Base-by-base conservation (phyloP, 2,888 invertebrate species). In the Melieria omissa region DNA sequence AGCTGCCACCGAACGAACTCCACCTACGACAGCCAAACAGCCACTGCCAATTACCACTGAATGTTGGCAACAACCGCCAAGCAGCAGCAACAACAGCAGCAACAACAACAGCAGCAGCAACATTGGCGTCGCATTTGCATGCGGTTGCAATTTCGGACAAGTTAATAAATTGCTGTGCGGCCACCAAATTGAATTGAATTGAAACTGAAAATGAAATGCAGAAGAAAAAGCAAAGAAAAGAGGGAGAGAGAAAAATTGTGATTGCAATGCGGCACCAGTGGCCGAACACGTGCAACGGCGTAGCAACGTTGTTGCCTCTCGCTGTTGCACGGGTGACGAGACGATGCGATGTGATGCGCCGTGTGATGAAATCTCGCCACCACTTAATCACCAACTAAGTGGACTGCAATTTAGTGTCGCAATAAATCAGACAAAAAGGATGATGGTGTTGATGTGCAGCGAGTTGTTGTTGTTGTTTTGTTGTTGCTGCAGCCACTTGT, bases 111-210 rank as follows among this genome's bases (percentile, higher is more conserved):
- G 29, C 1, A 29, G 2, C 29, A 29, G 2, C 16, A 16, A 0
- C 29, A 67, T 60, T 67, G 60, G 44, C 49, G 42, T 47, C 9
- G 47, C 47, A 67, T 67, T 67, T 67, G 67, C 67, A 67, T 60
- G 47, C 42, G 67, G 42, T 49, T 16, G 42, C 49, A 14, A 44
- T n/a, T 44, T 60, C 57, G 57, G 57, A 58, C 66, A 66, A 66
- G 57, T 66, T 67, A 49, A 67, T 67, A 67, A 60, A 67, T 60
- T 41, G 58, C 58, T 66, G 66, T 58, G 49, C 66, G 66, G 47
- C 46, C 60, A 41, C n/a, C 67, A 67, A 67, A 67, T 67, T 58
- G 46, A 60, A 67, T 58, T 67, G 67, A 46, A 29, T 16, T 45
- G 46, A 10, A 3, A 41, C 12, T 7, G 47, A 47, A 8, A 12